phyloP scores from a whole-genome alignment of 2,113 vertebrate genomes.

The Colius striatus region DNA sequence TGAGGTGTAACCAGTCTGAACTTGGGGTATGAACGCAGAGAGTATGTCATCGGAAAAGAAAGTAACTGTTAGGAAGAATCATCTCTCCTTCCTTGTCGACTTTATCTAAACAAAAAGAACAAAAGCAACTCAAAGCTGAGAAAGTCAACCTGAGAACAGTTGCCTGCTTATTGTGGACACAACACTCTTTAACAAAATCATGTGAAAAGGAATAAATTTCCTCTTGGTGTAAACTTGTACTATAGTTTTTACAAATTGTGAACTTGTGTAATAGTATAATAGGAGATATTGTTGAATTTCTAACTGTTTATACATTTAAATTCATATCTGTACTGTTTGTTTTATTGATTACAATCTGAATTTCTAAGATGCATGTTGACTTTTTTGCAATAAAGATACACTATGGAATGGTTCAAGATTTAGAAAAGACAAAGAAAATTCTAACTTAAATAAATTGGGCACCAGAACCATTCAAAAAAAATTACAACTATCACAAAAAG shows the following conservation, averaged over 20 bases:
- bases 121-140: neutral
- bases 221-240: slow-evolving; percentile 84
- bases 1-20: neutral
- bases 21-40: neutral
- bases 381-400: slow-evolving; percentile 96
- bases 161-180: slow-evolving; percentile 17
- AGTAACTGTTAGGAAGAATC: neutral
- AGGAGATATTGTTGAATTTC: slow-evolving; percentile 95
- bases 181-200: slow-evolving; percentile 67
- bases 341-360: slow-evolving; percentile 95
- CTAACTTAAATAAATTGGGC: slow-evolving; percentile 76
- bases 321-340: slow-evolving; percentile 98
- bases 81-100: neutral
- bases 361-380: slow-evolving; percentile 99
- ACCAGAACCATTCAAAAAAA: slow-evolving; percentile 88
- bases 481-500: slow-evolving; percentile 79
- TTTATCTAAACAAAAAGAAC: neutral
- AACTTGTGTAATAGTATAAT: slow-evolving; percentile 89
- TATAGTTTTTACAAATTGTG: slow-evolving; percentile 91
- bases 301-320: slow-evolving; percentile 99
- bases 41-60: neutral
- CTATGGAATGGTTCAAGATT: slow-evolving; percentile 87
- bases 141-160: neutral
- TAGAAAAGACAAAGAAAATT: slow-evolving; percentile 66
- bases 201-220: slow-evolving; percentile 82